Evolutionary conservation across 1,140 invertebrate species (phyloP).

Genomic region (Drosophila cardini): DNA sequence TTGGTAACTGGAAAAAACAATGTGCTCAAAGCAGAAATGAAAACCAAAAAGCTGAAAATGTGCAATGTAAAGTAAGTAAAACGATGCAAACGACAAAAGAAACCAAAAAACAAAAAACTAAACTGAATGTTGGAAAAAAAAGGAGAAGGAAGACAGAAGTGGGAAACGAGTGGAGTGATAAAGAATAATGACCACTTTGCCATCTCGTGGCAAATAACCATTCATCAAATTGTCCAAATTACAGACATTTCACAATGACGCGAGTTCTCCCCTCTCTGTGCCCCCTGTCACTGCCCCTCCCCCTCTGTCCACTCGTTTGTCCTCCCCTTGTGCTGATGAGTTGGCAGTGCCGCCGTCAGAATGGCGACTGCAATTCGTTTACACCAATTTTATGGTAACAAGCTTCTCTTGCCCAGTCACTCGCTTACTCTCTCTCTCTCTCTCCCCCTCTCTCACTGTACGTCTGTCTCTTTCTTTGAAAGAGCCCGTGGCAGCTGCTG

Average conservation of each 20-base stretch:
- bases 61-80: conserved; percentile 70
- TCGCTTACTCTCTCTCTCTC: neutral
- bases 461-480: conserved; percentile 38
- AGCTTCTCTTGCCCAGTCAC: conserved; percentile 48
- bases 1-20: conserved; percentile 34
- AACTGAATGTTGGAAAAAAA: conserved; percentile 35
- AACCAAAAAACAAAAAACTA: conserved; percentile 20
- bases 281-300: too few relatives aligned
- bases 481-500: conserved; percentile 68
- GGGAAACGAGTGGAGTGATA: conserved; percentile 48
- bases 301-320: neutral
- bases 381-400: conserved; percentile 84
- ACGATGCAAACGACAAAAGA: conserved; percentile 54
- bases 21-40: conserved; percentile 8
- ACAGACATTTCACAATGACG: conserved; percentile 85
- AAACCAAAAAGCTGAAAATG: conserved; percentile 49
- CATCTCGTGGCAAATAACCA: conserved; percentile 85
- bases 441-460: neutral
- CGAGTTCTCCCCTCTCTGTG: conserved; percentile 34
- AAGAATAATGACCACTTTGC: conserved; percentile 85
- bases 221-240: conserved; percentile 85
- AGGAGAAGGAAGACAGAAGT: conserved; percentile 10
- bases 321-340: conserved; percentile 52
- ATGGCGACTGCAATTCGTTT: conserved; percentile 82
- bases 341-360: conserved; percentile 53